Percentiles rank a stretch among this genome's conserved stretches.
Conservation (phyloP, 2,113 vertebrate genomes). For the Prunella fulvescens region DNA sequence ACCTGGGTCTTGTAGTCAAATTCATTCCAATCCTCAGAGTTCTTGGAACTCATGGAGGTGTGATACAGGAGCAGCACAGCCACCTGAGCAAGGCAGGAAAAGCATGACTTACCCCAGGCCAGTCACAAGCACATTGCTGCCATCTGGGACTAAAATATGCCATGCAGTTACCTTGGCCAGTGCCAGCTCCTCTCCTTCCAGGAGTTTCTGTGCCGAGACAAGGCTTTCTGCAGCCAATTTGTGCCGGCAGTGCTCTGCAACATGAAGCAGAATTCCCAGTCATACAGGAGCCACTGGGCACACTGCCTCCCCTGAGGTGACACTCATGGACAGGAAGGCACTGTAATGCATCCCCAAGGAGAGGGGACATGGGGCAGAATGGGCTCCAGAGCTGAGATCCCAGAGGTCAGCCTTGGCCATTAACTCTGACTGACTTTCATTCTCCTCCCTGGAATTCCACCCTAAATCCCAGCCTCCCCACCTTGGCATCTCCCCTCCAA, state of each 20-base stretch:
- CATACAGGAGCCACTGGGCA: not conserved
- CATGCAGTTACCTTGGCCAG: conserved; percentile 80
- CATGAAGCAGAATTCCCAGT: not conserved
- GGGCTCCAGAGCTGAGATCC: not conserved
- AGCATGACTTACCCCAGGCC: not conserved
- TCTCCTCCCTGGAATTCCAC: not conserved
- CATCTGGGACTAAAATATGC: accelerated
- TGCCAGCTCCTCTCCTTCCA: conserved; percentile 77
- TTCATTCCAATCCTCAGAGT: conserved; percentile 66
- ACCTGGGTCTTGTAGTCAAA: conserved; percentile 86
- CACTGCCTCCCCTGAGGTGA: accelerated
- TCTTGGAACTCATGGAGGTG: conserved; percentile 77
- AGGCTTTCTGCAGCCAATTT: conserved; percentile 57
- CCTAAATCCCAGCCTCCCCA: not conserved
- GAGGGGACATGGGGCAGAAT: not conserved
- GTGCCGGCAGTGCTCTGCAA: conserved; percentile 80
- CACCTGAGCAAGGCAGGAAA: conserved; percentile 50
- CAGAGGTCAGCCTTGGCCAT: not conserved
- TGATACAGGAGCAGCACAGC: conserved; percentile 82
- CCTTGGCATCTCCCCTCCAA: not conserved
- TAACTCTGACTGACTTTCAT: accelerated
- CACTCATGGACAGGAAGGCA: not conserved
- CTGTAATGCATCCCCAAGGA: not conserved
- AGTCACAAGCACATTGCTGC: accelerated
- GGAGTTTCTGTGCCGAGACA: conserved; percentile 72